Percentiles rank a stretch among this genome's conserved stretches.
Conservation (phyloP, 2,113 vertebrate genomes). For the Dicaeum eximium region DNA sequence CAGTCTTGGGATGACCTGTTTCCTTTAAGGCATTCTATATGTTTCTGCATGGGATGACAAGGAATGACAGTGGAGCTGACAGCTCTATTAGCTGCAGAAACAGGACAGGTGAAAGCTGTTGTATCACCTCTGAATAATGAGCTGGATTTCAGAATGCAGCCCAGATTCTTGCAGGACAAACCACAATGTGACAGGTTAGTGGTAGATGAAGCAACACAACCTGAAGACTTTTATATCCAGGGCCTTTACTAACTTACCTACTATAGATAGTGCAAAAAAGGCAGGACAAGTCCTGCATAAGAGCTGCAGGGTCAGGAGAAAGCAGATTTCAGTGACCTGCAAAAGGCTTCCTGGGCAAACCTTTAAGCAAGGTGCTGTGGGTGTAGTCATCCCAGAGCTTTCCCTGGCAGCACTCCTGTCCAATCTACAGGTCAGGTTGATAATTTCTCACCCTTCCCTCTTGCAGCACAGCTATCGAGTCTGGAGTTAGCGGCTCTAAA, state of each 20-base stretch:
- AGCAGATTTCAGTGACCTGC: background rate
- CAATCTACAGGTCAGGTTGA: background rate
- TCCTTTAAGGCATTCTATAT: conserved; percentile 36
- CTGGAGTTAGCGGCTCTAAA: background rate
- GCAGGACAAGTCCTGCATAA: background rate
- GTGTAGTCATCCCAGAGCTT: background rate
- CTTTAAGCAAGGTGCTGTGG: background rate
- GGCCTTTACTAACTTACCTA: background rate
- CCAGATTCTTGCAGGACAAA: conserved; percentile 45
- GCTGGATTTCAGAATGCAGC: conserved; percentile 34
- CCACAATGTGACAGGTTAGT: background rate
- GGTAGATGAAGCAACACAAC: background rate
- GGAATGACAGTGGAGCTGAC: conserved; percentile 57
- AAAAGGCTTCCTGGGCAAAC: background rate
- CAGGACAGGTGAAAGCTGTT: background rate
- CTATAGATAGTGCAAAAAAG: background rate
- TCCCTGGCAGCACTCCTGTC: background rate
- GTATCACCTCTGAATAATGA: conserved; percentile 59
- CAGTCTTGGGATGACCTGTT: conserved; percentile 1
- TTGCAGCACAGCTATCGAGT: background rate
- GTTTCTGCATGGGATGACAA: conserved; percentile 2
- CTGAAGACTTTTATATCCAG: background rate
- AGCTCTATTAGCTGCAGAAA: conserved; percentile 67
- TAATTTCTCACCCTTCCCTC: background rate
- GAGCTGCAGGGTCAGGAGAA: background rate